A percentile compares a stretch with the other conserved stretches of the same genome.
Conservation (phyloP, 2,888 invertebrate species). For the Drosophila meridiana region DNA sequence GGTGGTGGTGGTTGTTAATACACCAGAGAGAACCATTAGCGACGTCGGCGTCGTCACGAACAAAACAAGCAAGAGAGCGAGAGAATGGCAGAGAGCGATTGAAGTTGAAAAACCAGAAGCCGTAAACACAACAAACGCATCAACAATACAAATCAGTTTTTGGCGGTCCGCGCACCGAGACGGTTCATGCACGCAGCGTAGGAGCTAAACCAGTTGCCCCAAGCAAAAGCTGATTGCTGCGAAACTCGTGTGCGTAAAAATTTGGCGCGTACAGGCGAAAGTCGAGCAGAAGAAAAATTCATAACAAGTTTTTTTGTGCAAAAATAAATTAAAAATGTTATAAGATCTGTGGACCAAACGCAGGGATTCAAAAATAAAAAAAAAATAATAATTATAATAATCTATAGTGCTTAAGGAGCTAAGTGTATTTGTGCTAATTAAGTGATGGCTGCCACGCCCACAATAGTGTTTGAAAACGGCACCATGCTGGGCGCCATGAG, state of each 20-base stretch:
- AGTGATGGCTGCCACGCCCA: constrained; percentile 47
- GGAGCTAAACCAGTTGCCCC: constrained; percentile 2
- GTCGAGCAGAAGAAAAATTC: constrained; percentile 22
- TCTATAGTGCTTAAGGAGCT: not conserved
- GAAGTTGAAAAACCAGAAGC: constrained; percentile 70
- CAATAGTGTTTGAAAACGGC: constrained; percentile 83
- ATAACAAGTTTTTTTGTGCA: constrained; percentile 33
- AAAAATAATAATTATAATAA: not conserved
- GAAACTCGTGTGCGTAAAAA: constrained; percentile 52
- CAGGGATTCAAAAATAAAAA: constrained; percentile 10
- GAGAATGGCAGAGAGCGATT: constrained; percentile 9
- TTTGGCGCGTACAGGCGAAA: constrained; percentile 57
- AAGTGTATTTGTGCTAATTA: constrained; percentile 31
- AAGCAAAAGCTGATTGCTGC: constrained; percentile 32
- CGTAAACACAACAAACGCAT: constrained; percentile 76
- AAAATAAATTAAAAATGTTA: constrained; percentile 31
- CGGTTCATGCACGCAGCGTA: constrained; percentile 43
- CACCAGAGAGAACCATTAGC: constrained; percentile 23
- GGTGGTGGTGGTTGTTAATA: constrained; percentile 58
- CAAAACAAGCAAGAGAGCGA: constrained; percentile 13
- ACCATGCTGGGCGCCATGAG: constrained; percentile 82
- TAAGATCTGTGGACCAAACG: constrained; percentile 21
- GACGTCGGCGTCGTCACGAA: constrained; percentile 41
- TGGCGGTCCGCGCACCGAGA: constrained; percentile 81
- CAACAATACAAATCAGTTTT: constrained; percentile 83